Conservation (phyloP, 2,888 invertebrate genomes). For the Drosophila nigricruria region DNA sequence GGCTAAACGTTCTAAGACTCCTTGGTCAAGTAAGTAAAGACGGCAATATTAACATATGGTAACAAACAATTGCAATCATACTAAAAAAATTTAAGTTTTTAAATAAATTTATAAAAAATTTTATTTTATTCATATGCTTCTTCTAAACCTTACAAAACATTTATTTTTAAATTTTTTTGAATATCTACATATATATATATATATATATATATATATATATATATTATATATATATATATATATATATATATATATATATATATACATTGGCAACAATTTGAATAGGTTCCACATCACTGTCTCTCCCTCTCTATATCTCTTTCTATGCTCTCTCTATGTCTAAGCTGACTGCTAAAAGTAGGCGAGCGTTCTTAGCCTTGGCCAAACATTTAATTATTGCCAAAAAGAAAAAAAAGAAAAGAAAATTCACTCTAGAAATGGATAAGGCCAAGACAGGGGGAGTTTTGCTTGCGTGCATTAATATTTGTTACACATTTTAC, state of each 20-base stretch:
- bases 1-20: background rate
- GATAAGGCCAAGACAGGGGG: background rate
- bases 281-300: background rate
- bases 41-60: too few relatives aligned
- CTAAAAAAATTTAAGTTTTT: too few relatives aligned
- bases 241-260: too few relatives aligned
- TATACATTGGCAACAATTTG: background rate
- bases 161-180: too few relatives aligned
- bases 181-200: too few relatives aligned
- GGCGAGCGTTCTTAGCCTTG: background rate
- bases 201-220: background rate
- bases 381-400: background rate
- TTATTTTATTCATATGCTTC: too few relatives aligned
- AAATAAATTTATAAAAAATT: too few relatives aligned
- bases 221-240: too few relatives aligned
- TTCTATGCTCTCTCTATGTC: background rate
- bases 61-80: too few relatives aligned
- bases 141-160: too few relatives aligned
- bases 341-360: too few relatives aligned
- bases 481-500: background rate
- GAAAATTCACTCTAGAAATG: background rate
- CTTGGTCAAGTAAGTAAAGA: background rate
- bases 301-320: too few relatives aligned
- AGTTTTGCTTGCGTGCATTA: background rate
- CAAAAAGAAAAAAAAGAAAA: background rate